Percentiles rank a stretch among this genome's conserved stretches.
These are phyloP conservation scores for Siniperca knerii DNA, from an alignment of 2,113 vertebrate species.

Conservation along the genomic window DNA sequence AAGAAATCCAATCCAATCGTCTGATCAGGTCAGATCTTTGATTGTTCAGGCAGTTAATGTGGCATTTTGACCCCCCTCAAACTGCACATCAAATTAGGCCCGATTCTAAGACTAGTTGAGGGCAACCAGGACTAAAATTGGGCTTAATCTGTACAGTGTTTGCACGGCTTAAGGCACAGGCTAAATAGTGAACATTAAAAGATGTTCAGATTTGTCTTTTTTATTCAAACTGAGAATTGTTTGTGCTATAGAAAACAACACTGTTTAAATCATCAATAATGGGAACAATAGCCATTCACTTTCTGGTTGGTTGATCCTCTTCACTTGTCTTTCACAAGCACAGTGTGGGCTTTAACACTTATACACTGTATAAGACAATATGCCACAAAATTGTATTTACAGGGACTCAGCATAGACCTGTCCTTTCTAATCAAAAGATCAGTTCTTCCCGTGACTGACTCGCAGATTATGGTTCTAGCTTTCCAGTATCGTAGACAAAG, in stretches of 20 bases:
- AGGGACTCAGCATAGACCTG: conserved; percentile 40
- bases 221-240: conserved; percentile 73
- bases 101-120: not conserved
- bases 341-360: conserved; percentile 79
- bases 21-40: not conserved
- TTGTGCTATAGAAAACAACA: conserved; percentile 40
- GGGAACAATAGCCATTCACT: conserved; percentile 9
- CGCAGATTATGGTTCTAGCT: not conserved
- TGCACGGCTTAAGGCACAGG: not conserved
- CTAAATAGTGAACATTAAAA: conserved; percentile 51
- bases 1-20: not conserved
- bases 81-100: not conserved
- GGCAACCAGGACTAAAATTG: not conserved
- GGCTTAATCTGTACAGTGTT: not conserved
- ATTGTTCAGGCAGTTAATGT: not conserved
- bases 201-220: conserved; percentile 67
- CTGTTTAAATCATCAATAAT: conserved; percentile 21
- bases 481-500: conserved; percentile 20
- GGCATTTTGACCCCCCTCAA: not conserved
- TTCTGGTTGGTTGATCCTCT: conserved; percentile 44
- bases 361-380: conserved; percentile 44
- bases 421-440: conserved; percentile 28
- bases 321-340: conserved; percentile 54
- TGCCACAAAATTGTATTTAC: conserved; percentile 49
- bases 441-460: conserved; percentile 27